Conservation (phyloP, 2,888 invertebrate genomes). For the Aleiodes alternator region DNA sequence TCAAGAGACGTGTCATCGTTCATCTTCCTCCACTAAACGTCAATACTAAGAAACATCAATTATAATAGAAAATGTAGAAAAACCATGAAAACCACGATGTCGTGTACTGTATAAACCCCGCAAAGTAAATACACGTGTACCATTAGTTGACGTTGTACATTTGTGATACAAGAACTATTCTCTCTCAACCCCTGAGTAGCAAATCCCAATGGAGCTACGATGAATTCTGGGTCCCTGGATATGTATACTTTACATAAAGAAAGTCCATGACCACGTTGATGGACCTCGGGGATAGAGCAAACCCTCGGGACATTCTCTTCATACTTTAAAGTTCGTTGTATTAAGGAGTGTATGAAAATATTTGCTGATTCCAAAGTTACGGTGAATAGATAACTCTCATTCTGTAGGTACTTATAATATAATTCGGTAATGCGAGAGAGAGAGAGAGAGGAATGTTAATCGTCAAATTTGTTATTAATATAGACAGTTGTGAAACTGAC, state of each 20-base stretch:
- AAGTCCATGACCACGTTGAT: constrained; percentile 40
- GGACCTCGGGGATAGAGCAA: constrained; percentile 33
- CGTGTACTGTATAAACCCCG: neutral
- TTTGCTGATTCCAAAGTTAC: no score
- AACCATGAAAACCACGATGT: neutral
- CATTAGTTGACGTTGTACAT: constrained; percentile 11
- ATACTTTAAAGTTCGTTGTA: neutral
- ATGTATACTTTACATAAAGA: constrained; percentile 39
- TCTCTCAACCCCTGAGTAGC: neutral
- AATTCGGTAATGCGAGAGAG: no score
- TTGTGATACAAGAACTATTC: constrained; percentile 21
- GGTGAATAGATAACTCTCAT: no score
- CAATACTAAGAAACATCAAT: neutral
- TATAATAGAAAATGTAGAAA: neutral
- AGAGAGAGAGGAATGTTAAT: no score
- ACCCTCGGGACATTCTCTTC: constrained; percentile 9
- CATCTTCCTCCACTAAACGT: no score
- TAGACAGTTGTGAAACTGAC: no score
- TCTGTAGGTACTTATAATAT: no score
- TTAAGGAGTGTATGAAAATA: neutral
- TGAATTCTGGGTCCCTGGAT: constrained; percentile 15
- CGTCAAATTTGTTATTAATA: no score
- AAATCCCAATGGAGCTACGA: constrained; percentile 3
- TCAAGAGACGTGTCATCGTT: no score
- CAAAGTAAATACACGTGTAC: constrained; percentile 20